phyloP scores from a whole-genome alignment of 2,888 invertebrate genomes.

The Dexiosoma caninum region DNA sequence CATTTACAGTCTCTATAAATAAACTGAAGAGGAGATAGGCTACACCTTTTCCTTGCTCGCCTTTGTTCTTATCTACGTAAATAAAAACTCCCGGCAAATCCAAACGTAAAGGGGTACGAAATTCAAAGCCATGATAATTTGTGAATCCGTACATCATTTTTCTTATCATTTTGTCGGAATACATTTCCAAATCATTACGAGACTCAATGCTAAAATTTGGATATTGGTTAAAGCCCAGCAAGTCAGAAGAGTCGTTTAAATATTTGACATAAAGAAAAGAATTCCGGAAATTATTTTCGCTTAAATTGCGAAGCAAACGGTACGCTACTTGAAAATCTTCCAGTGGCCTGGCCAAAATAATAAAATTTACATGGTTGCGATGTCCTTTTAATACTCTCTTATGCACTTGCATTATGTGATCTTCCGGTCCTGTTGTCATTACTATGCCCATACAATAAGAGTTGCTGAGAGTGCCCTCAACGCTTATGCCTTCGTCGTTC shows the following conservation, averaged over 20 bases:
- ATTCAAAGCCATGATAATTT: slow-evolving; percentile 46
- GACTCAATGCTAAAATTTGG: slow-evolving; percentile 67
- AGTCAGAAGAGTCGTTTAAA: slow-evolving; percentile 64
- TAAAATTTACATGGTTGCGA: slow-evolving; percentile 46
- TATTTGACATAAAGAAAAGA: slow-evolving; percentile 67
- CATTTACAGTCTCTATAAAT: slow-evolving; percentile 63
- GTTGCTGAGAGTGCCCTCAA: neutral
- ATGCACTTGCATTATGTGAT: slow-evolving; percentile 50
- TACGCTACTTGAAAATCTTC: slow-evolving; percentile 33
- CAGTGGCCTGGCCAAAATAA: slow-evolving; percentile 4
- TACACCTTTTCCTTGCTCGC: neutral
- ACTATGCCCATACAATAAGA: slow-evolving; percentile 66
- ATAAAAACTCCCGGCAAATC: slow-evolving; percentile 70
- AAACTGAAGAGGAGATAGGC: slow-evolving; percentile 10
- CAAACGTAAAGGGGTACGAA: slow-evolving; percentile 64
- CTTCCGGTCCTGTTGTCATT: slow-evolving; percentile 67
- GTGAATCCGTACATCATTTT: neutral
- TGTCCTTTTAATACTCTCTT: neutral
- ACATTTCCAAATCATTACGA: neutral
- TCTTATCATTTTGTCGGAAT: neutral
- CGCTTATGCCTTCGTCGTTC: neutral
- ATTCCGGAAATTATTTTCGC: slow-evolving; percentile 65
- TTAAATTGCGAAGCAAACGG: slow-evolving; percentile 30
- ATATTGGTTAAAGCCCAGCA: slow-evolving; percentile 65
- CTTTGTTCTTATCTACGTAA: slow-evolving; percentile 17